Conservation (phyloP, 1,140 invertebrate genomes). For the Aphelenchoides fujianensis region DNA sequence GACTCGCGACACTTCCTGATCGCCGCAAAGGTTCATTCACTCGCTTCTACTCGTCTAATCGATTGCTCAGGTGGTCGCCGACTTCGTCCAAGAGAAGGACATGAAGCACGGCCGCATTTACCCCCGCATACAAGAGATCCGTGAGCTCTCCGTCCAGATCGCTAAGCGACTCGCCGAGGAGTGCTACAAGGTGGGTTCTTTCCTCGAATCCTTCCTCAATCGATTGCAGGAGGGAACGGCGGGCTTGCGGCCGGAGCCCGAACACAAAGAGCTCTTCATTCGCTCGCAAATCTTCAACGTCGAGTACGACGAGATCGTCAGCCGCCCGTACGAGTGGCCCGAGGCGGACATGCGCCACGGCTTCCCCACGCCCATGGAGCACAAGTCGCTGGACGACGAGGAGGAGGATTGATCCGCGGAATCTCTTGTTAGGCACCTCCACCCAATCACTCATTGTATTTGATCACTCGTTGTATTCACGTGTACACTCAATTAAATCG, state of each 20-base stretch:
- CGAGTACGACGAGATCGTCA: slow-evolving; percentile 66
- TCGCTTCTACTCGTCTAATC: no score
- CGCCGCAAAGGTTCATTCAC: no score
- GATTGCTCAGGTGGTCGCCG: slow-evolving; percentile 78
- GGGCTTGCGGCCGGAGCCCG: slow-evolving; percentile 66
- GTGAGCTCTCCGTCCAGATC: slow-evolving; percentile 81
- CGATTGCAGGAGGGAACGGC: slow-evolving; percentile 65
- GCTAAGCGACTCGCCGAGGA: slow-evolving; percentile 79
- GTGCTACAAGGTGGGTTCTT: slow-evolving; percentile 70
- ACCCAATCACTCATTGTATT: no score
- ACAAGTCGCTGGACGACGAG: no score
- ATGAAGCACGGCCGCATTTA: slow-evolving; percentile 84
- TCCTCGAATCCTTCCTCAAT: slow-evolving; percentile 6
- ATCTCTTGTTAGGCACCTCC: no score
- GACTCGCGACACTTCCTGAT: slow-evolving; percentile 83
- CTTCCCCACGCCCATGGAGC: slow-evolving; percentile 46
- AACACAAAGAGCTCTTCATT: slow-evolving; percentile 66
- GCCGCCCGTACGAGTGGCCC: slow-evolving; percentile 66
- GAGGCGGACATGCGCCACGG: slow-evolving; percentile 58
- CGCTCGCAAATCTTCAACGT: slow-evolving; percentile 65
- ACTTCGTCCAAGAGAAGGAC: slow-evolving; percentile 78
- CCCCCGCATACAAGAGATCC: slow-evolving; percentile 81
- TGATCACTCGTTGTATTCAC: no score
- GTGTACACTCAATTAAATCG: no score
- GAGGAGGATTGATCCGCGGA: slow-evolving; percentile 32